Conservation (phyloP, 1,140 invertebrate species). For the Drosophila mayri region DNA sequence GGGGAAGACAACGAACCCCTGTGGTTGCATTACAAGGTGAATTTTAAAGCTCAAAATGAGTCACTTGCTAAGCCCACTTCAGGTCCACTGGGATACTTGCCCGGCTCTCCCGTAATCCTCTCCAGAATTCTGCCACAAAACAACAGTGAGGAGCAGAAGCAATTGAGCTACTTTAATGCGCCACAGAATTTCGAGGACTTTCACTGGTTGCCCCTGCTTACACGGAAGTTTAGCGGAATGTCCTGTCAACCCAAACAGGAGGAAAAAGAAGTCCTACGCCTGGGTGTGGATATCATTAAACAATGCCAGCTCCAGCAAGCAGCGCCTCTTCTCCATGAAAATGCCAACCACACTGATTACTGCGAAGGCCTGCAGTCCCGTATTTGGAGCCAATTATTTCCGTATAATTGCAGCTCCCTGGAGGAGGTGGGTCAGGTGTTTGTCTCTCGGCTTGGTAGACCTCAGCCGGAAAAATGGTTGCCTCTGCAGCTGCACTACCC, state of each 20-base stretch:
- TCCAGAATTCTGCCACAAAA: conserved; percentile 41
- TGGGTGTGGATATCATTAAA: conserved; percentile 57
- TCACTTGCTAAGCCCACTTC: conserved; percentile 43
- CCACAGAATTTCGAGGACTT: conserved; percentile 7
- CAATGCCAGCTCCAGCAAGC: conserved; percentile 58
- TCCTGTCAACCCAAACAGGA: conserved; percentile 28
- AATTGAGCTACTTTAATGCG: conserved; percentile 54
- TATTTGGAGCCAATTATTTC: conserved; percentile 61
- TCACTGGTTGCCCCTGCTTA: conserved; percentile 54
- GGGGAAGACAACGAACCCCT: conserved; percentile 9
- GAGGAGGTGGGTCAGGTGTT: conserved; percentile 37
- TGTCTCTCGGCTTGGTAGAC: conserved; percentile 71
- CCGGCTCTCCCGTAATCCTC: conserved; percentile 62
- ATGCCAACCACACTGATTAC: conserved; percentile 63
- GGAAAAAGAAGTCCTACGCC: conserved; percentile 32
- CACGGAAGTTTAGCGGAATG: neutral
- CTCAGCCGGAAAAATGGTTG: conserved; percentile 64
- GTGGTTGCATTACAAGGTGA: conserved; percentile 48
- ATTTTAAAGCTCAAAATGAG: conserved; percentile 18
- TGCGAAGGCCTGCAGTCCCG: conserved; percentile 59
- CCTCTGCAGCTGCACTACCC: conserved; percentile 49
- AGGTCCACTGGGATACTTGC: conserved; percentile 71
- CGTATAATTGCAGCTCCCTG: conserved; percentile 31
- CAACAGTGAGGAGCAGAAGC: conserved; percentile 23
- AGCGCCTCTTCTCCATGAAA: conserved; percentile 18